A percentile compares a stretch with the other conserved stretches of the same genome.
phyloP scores from a whole-genome alignment of 2,888 invertebrate species.

The Tanytarsus gracilentus region DNA sequence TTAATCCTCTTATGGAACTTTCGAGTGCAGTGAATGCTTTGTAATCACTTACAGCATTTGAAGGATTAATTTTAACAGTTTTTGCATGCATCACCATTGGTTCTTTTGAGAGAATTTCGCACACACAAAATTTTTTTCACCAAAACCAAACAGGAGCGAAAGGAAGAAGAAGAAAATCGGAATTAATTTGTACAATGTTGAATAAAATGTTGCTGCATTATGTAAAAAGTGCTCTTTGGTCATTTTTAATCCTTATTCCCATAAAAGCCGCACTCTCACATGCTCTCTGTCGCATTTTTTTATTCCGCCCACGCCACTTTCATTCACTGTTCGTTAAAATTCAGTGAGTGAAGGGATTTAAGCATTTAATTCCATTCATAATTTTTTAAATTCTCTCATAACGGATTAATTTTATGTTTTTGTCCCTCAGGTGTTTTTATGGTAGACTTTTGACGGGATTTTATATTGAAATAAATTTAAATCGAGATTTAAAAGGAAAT shows the following conservation, averaged over 20 bases:
- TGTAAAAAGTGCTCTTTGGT: background rate
- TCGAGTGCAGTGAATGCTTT: slow-evolving; percentile 24
- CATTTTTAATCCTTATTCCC: background rate
- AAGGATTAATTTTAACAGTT: slow-evolving; percentile 27
- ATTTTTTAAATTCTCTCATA: no score
- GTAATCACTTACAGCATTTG: slow-evolving; percentile 28
- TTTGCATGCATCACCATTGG: slow-evolving; percentile 5
- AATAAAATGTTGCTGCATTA: background rate
- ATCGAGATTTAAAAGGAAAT: no score
- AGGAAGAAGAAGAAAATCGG: background rate
- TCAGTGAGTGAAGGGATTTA: background rate
- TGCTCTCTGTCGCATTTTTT: no score
- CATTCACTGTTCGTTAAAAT: background rate
- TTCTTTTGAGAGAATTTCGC: background rate
- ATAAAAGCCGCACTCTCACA: no score
- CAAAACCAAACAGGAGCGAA: background rate
- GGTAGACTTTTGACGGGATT: no score
- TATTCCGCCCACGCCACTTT: no score
- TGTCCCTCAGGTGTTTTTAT: no score
- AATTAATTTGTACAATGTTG: slow-evolving; percentile 18
- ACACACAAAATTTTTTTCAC: background rate
- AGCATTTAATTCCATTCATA: background rate
- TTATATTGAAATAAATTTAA: no score
- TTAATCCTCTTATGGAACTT: slow-evolving; percentile 27
- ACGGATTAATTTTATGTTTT: no score